Evolutionary conservation across 2,113 vertebrate genomes (phyloP).

Genomic region (Tetrao urogallus): DNA sequence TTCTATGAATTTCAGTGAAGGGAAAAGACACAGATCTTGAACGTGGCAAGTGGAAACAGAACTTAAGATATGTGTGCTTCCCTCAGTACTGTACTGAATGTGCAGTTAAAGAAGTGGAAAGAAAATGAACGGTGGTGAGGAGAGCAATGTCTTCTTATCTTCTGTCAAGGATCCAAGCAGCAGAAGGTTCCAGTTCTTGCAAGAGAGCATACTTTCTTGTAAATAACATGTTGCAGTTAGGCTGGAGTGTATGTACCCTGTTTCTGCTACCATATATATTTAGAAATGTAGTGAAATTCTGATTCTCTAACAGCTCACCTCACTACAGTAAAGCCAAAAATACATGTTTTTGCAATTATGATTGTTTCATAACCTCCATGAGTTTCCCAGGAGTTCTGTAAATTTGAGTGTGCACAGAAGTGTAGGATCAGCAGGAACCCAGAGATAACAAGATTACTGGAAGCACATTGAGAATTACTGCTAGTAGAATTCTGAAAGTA

Average conservation of each 20-base stretch:
- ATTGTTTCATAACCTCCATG: conserved; percentile 29
- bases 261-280: background rate
- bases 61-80: background rate
- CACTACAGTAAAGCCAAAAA: conserved; percentile 13
- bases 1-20: background rate
- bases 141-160: background rate
- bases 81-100: background rate
- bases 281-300: background rate
- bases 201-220: background rate
- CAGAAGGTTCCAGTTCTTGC: background rate
- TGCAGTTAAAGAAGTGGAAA: background rate
- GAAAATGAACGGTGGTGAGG: background rate
- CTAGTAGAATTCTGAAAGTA: background rate
- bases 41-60: background rate
- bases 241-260: background rate
- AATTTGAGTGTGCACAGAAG: conserved; percentile 19
- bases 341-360: conserved; percentile 13
- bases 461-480: conserved; percentile 2
- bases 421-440: background rate
- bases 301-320: background rate
- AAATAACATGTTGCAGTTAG: background rate
- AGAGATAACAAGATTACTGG: background rate
- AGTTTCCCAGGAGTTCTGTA: conserved; percentile 35
- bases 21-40: background rate
- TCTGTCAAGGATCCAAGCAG: background rate